These are phyloP conservation scores for Cassiopea xamachana DNA, from an alignment of 30 jellyfish, hydroid and myxozoan species.

Conservation along the genomic window DNA sequence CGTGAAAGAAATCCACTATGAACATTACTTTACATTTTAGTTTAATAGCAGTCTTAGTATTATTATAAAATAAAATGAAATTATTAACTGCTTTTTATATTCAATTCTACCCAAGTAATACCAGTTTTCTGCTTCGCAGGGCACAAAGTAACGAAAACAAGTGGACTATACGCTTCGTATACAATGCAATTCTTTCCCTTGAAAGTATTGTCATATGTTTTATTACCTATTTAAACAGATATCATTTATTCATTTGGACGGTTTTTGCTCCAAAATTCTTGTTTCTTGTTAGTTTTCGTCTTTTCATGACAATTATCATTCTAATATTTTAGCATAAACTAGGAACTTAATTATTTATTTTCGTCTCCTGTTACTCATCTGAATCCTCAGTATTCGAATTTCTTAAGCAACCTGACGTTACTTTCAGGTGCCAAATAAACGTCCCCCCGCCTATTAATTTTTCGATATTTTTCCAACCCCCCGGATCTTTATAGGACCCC, in stretches of 20 bases:
- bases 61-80: no score
- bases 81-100: no score
- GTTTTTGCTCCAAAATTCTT: conserved; percentile 86
- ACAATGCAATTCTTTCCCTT: conserved; percentile 9
- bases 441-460: no score
- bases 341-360: neutral
- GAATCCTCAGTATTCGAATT: neutral
- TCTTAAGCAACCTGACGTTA: no score
- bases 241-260: conserved; percentile 89
- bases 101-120: no score
- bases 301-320: neutral
- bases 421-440: no score
- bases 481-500: no score
- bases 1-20: no score
- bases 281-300: conserved; percentile 38
- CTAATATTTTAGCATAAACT: neutral
- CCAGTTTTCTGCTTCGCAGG: neutral
- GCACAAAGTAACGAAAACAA: neutral
- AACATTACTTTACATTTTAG: no score
- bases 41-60: no score
- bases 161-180: conserved; percentile 12
- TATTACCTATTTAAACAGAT: conserved; percentile 45
- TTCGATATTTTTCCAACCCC: no score
- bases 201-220: conserved; percentile 25
- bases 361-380: neutral